phyloP scores from a whole-genome alignment of 2,888 invertebrate genomes.

The Drosophila acutilabella region DNA sequence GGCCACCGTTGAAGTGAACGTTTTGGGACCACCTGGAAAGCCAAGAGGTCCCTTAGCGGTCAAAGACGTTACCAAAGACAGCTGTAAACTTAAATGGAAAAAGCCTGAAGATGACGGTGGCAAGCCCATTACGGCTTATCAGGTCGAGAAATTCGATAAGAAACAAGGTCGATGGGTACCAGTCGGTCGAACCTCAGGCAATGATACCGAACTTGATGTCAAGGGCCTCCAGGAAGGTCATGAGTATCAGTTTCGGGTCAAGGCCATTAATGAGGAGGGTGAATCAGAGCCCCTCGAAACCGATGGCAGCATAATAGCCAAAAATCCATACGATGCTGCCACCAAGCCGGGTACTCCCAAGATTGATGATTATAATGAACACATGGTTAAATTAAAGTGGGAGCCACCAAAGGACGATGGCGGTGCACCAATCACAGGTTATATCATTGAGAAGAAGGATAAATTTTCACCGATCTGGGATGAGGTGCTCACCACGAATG shows the following conservation, averaged over 20 bases:
- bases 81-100: constrained; percentile 96
- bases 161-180: constrained; percentile 97
- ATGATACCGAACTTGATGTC: constrained; percentile 94
- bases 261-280: constrained; percentile 97
- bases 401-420: constrained; percentile 97
- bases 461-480: constrained; percentile 95
- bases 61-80: constrained; percentile 94
- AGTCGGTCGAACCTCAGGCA: constrained; percentile 92
- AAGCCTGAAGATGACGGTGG: constrained; percentile 98
- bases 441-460: constrained; percentile 96
- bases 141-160: constrained; percentile 96
- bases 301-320: constrained; percentile 94
- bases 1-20: constrained; percentile 96
- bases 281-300: constrained; percentile 97
- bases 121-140: constrained; percentile 95
- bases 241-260: constrained; percentile 97
- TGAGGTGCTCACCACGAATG: constrained; percentile 91
- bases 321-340: constrained; percentile 97
- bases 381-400: constrained; percentile 96
- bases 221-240: constrained; percentile 95
- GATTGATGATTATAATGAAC: constrained; percentile 95
- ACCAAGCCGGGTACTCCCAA: constrained; percentile 95
- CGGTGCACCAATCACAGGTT: constrained; percentile 98
- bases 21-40: constrained; percentile 92
- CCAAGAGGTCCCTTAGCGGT: constrained; percentile 96